These are phyloP conservation scores for Conomelus anceps DNA, from an alignment of 2,888 invertebrate genomes.

Conservation along the genomic window DNA sequence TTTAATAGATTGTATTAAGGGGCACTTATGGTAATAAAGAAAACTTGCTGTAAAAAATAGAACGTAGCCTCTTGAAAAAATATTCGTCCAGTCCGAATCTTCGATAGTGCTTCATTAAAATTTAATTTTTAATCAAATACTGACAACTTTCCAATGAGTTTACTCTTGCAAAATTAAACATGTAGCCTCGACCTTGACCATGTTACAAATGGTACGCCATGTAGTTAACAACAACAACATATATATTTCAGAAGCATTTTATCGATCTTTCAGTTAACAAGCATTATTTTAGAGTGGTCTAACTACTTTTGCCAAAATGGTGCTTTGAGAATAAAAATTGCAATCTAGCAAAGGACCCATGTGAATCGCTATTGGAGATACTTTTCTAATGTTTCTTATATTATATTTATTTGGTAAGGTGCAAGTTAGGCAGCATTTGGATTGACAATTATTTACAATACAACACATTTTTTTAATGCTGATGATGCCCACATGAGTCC, in stretches of 20 bases:
- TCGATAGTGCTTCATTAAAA: neutral
- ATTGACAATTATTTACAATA: too few relatives aligned
- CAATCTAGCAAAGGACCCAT: too few relatives aligned
- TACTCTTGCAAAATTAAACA: neutral
- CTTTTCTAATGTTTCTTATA: too few relatives aligned
- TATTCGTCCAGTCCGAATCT: neutral
- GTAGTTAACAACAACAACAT: neutral
- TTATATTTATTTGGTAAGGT: too few relatives aligned
- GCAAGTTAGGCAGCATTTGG: too few relatives aligned
- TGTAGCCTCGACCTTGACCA: neutral
- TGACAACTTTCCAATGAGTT: neutral
- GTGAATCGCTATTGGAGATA: too few relatives aligned
- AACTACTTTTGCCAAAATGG: neutral
- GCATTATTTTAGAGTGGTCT: neutral
- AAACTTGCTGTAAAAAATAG: neutral
- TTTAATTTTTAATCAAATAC: neutral
- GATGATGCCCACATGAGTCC: too few relatives aligned
- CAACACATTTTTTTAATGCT: too few relatives aligned
- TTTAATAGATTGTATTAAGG: too few relatives aligned
- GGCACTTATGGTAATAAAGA: too few relatives aligned
- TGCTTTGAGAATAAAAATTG: neutral
- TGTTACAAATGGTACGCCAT: neutral
- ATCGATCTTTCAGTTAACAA: neutral
- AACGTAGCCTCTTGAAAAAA: neutral
- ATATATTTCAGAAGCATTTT: neutral